These are phyloP conservation scores for Mus spicilegus DNA, from an alignment of 2,113 vertebrate species.

Conservation along the genomic window DNA sequence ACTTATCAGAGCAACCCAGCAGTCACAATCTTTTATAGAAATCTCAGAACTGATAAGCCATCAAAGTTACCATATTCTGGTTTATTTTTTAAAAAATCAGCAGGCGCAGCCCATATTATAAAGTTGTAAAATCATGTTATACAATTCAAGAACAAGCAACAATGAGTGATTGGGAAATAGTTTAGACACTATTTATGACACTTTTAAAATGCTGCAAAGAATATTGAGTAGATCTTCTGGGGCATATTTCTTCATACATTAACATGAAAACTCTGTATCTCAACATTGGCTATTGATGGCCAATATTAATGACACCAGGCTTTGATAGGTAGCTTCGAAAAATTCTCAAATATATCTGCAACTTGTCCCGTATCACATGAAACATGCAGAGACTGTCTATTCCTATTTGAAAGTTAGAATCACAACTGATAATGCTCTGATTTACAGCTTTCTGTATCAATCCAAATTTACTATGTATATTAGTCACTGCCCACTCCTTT, in stretches of 20 bases:
- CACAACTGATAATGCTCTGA: neutral
- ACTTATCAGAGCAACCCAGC: neutral
- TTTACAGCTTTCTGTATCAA: neutral
- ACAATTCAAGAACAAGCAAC: neutral
- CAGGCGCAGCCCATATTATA: neutral
- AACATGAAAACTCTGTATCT: neutral
- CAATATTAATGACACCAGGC: neutral
- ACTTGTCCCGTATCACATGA: neutral
- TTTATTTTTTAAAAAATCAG: neutral
- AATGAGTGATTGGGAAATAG: neutral
- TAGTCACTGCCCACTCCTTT: neutral
- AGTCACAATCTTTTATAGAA: neutral
- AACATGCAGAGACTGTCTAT: slow-evolving; percentile 4
- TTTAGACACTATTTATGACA: neutral
- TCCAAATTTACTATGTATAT: neutral
- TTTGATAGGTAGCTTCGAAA: neutral
- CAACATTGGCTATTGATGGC: neutral
- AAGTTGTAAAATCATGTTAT: neutral
- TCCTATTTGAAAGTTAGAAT: neutral
- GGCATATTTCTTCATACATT: neutral
- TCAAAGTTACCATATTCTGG: neutral
- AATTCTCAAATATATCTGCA: neutral
- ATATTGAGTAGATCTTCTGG: neutral
- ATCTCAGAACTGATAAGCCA: neutral
- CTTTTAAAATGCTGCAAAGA: slow-evolving; percentile 18